Percentiles rank a stretch among this genome's conserved stretches.
These are phyloP conservation scores for Paramisgurnus dabryanus DNA, from an alignment of 2,113 vertebrate species.

Conservation along the genomic window DNA sequence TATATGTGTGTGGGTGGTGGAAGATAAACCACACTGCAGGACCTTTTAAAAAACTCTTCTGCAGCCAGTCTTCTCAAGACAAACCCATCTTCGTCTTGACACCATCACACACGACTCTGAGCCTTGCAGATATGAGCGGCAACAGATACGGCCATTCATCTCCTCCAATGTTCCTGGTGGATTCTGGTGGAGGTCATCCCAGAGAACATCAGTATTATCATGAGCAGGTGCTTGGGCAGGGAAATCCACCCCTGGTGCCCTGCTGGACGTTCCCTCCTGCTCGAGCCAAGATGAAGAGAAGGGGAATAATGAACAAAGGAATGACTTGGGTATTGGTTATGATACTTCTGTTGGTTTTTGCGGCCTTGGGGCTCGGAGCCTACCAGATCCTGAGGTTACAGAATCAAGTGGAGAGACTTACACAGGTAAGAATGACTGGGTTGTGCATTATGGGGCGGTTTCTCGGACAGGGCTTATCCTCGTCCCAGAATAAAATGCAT, in stretches of 20 bases:
- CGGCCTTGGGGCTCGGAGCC: constrained; percentile 57
- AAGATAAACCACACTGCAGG: constrained; percentile 13
- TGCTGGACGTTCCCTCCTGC: constrained; percentile 62
- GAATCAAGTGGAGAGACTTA: constrained; percentile 41
- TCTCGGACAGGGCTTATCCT: too few species aligned
- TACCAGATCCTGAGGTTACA: constrained; percentile 55
- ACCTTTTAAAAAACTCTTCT: not conserved
- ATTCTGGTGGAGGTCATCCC: constrained; percentile 30
- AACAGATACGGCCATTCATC: constrained; percentile 18
- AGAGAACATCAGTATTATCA: constrained; percentile 1
- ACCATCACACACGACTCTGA: constrained; percentile 15
- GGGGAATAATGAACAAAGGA: not conserved
- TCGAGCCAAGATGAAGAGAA: constrained; percentile 23
- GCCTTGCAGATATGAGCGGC: constrained; percentile 36
- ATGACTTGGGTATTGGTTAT: constrained; percentile 39
- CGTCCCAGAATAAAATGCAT: too few species aligned
- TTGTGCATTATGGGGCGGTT: not conserved
- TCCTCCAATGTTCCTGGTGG: constrained; percentile 54
- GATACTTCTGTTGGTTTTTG: constrained; percentile 53
- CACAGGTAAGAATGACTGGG: constrained; percentile 43
- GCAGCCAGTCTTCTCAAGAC: not conserved
- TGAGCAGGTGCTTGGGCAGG: not conserved
- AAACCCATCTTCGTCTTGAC: not conserved
- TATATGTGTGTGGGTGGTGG: constrained; percentile 10
- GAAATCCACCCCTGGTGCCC: constrained; percentile 46